A percentile compares a stretch with the other conserved stretches of the same genome.
phyloP scores from a whole-genome alignment of 2,797 vertebrate genomes.

The Lithobates sylvaticus region DNA sequence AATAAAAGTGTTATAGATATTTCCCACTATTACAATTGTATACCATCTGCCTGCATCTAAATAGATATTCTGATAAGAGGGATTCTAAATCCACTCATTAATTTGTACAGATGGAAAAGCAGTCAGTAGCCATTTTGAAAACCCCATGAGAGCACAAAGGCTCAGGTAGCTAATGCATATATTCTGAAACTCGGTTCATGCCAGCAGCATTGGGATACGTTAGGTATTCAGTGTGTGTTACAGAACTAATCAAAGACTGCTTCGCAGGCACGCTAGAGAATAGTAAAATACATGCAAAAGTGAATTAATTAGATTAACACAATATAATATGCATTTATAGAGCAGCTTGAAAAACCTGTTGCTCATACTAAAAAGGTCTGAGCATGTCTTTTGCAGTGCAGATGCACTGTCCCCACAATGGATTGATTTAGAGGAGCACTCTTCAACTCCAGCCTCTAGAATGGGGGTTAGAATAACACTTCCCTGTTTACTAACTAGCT shows the following conservation, averaged over 20 bases:
- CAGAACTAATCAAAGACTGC: slow-evolving; percentile 25
- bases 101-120: slow-evolving; percentile 45
- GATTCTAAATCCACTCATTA: slow-evolving; percentile 47
- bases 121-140: slow-evolving; percentile 21
- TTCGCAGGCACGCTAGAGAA: slow-evolving; percentile 2
- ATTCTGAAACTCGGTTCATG: slow-evolving; percentile 23
- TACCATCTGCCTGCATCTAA: slow-evolving; percentile 50
- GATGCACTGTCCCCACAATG: not conserved
- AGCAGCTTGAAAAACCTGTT: not conserved
- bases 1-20: slow-evolving; percentile 21
- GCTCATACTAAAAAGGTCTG: not conserved
- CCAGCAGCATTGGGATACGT: slow-evolving; percentile 26
- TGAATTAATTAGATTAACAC: slow-evolving; percentile 26
- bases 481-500: slow-evolving; percentile 7
- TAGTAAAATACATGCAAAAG: slow-evolving; percentile 5
- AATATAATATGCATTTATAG: slow-evolving; percentile 29
- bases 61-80: slow-evolving; percentile 37
- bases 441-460: slow-evolving; percentile 8
- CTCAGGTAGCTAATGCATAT: slow-evolving; percentile 28
- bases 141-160: slow-evolving; percentile 27
- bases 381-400: not conserved
- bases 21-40: not conserved
- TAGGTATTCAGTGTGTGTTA: slow-evolving; percentile 28
- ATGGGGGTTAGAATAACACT: slow-evolving; percentile 21
- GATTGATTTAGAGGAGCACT: slow-evolving; percentile 21